These are phyloP conservation scores for Scytalopus superciliaris DNA, from an alignment of 2,113 vertebrate species.

Conservation along the genomic window DNA sequence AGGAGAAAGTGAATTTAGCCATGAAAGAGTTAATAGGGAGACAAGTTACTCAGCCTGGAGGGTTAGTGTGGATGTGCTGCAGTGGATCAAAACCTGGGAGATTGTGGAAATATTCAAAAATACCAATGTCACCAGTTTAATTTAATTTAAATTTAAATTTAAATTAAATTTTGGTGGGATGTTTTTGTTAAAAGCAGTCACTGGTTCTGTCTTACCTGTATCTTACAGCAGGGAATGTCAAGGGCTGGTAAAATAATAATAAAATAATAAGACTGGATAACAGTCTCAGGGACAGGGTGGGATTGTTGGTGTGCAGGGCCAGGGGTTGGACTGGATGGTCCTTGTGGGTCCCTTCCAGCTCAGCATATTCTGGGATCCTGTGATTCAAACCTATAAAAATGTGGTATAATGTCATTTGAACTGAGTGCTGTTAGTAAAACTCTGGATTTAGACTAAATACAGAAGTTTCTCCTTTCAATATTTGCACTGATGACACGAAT, in stretches of 20 bases:
- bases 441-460: not conserved
- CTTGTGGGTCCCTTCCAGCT: not conserved
- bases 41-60: fast-evolving
- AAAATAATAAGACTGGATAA: no score
- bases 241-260: not conserved
- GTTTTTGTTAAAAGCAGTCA: not conserved
- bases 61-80: not conserved
- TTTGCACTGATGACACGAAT: not conserved
- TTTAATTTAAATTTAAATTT: no score
- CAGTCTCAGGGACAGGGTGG: not conserved
- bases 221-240: not conserved
- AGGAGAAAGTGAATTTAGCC: not conserved
- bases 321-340: not conserved
- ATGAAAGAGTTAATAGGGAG: not conserved
- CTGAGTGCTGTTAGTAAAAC: not conserved
- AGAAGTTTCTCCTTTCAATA: not conserved
- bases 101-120: not conserved
- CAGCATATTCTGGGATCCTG: not conserved
- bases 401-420: no score
- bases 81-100: not conserved
- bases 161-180: not conserved
- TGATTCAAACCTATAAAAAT: not conserved
- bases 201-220: not conserved
- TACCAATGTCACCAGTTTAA: not conserved
- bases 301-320: not conserved